Base-by-base conservation (phyloP, 2,797 vertebrate genomes). In the Sternotherus odoratus region DNA sequence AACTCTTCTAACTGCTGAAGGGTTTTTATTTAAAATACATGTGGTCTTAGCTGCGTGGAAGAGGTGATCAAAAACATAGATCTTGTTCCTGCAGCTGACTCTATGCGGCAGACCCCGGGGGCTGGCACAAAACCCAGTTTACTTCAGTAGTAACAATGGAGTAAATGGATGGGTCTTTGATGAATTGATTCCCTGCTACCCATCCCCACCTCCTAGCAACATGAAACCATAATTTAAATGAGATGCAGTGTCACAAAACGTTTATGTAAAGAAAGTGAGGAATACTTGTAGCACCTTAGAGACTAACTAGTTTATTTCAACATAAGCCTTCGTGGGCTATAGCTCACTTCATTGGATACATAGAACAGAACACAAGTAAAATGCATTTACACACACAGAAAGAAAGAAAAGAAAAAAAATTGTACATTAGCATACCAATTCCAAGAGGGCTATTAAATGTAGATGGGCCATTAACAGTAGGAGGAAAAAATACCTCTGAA, bases 21-120 rank as follows among this genome's bases (percentile, higher is more conserved):
- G 23, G 8, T 84, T 92, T 89, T 92, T 93, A n/a, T 96, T 95
- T 95, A 57, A 90, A 77, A 83, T 88, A 15, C 83, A 80, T 77
- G 69, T 79, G 86, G 77, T 90, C 79, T 95, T 89, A 87, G 91
- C 48, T 92, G 86, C 79, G 78, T 94, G 88, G 87, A 94, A 96
- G 96, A 88, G 88, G 86, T 50, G 46, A 92, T 95, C 77, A 79
- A 90, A 91, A 89, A 82, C 77, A 56, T 78, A 83, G 87, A 78
- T 74, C 63, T 50, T 80, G 13, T 82, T 91, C 54, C 77, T 92
- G 28, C 81, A 54, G 1, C 26, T 87, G 77, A 19, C 69, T 88
- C 86, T 21, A 26, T 88, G 66, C 60, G 8, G 36, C 80, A 33
- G 79, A 53, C 79, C 69, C 79, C 51, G 30, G 33, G 30, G 83